phyloP scores from a whole-genome alignment of 2,888 invertebrate species.

The Leptura quadrifasciata region DNA sequence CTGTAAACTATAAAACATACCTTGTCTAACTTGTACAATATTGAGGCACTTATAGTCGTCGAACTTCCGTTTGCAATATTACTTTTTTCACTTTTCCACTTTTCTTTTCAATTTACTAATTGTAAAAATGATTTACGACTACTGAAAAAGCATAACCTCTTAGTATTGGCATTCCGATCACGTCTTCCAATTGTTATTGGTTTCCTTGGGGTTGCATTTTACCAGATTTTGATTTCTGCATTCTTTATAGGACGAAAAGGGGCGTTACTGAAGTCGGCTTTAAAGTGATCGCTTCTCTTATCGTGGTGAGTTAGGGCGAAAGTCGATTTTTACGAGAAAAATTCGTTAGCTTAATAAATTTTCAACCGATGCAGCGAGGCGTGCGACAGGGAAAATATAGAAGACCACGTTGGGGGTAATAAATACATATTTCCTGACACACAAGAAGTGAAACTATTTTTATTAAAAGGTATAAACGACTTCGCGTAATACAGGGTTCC shows the following conservation, averaged over 20 bases:
- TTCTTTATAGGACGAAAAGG: conserved; percentile 44
- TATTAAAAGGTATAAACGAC: conserved; percentile 2
- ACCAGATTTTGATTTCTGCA: conserved; percentile 64
- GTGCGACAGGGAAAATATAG: conserved; percentile 42
- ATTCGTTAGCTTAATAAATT: conserved; percentile 52
- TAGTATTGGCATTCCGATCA: conserved; percentile 62
- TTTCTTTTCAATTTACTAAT: conserved; percentile 66
- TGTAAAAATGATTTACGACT: conserved; percentile 67
- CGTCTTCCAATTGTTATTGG: conserved; percentile 68
- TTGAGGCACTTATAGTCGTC: conserved; percentile 27
- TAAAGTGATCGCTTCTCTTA: conserved; percentile 27
- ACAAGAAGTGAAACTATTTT: conserved; percentile 3
- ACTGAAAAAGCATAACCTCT: conserved; percentile 51
- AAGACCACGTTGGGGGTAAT: conserved; percentile 29
- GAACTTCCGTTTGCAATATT: conserved; percentile 45
- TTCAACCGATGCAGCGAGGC: conserved; percentile 30
- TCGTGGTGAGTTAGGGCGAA: conserved; percentile 39
- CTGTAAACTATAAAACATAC: conserved; percentile 30
- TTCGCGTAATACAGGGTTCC: neutral
- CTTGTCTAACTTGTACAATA: conserved; percentile 31
- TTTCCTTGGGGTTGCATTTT: conserved; percentile 60
- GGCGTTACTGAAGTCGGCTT: conserved; percentile 31
- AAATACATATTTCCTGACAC: conserved; percentile 27
- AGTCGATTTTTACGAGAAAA: conserved; percentile 53
- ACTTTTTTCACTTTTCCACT: conserved; percentile 57